Base-by-base conservation (phyloP, 2,797 vertebrate genomes). In the Epinephelus awoara region DNA sequence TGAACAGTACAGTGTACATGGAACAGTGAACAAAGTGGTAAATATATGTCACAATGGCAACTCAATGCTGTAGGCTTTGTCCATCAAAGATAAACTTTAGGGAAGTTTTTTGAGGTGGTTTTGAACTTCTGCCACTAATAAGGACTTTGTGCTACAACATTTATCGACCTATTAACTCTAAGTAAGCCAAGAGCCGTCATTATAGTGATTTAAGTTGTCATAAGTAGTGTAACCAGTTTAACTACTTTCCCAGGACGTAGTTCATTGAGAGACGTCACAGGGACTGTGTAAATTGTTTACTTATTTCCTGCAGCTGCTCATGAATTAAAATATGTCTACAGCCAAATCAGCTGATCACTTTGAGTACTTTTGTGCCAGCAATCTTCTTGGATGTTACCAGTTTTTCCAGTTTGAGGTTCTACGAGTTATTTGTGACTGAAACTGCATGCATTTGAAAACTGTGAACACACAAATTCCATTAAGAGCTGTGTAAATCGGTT, bases 371-470 rank as follows among this genome's bases (percentile, higher is more conserved):
- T 59, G 21, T 52, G 13, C 38, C 4, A 4, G 8, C 29, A 34
- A 46, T 23, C 11, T 8, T 66, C n/a, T 40, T 23, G 8, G 6
- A 64, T 40, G 25, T 47, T 10, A 27, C 10, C 0, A 2, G 4
- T 42, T 72, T 25, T 42, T 14, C 27, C 4, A 2, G 5, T 23
- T 72, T 18, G 1, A 64, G 19, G 0, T 62, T 34, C 12, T 54
- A 17, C 12, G 34, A 15, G 23, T 49, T 55, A 55, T 15, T 59
- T n/a, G 11, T 49, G 29, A 77, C 8, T 62, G 46, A 74, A 73
- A 68, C 55, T 44, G 6, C 46, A 59, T 29, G 1, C 21, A 55
- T 71, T 21, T 2, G 6, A 66, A 52, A 23, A 54, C 27, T 50
- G 7, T 40, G 59, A 46, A 66, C 1, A 66, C 1, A 40, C 1